Percentiles rank a stretch among this genome's conserved stretches.
phyloP scores from a whole-genome alignment of 2,113 vertebrate genomes.

The Pygoscelis antarcticus region DNA sequence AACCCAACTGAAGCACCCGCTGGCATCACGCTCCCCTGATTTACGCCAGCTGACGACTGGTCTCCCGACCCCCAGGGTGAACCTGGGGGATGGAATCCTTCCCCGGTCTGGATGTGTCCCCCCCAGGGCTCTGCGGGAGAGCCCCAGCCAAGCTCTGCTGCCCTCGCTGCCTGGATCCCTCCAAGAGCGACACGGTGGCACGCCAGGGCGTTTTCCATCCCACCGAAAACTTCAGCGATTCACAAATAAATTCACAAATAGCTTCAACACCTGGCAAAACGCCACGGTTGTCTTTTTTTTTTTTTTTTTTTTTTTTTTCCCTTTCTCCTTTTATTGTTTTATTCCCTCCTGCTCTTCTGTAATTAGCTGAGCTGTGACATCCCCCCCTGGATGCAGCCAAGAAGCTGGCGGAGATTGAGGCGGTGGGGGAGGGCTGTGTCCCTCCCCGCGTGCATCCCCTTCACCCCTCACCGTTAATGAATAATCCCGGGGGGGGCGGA shows the following conservation, averaged over 20 bases:
- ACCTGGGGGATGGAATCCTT: neutral
- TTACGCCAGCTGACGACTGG: neutral
- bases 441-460: neutral
- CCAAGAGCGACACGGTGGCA: fast-evolving
- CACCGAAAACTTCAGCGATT: neutral
- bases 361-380: neutral
- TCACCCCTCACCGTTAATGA: neutral
- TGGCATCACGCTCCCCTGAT: neutral
- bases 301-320: no score
- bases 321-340: neutral
- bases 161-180: neutral
- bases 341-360: neutral
- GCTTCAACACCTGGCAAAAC: neutral
- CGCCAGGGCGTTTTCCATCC: no score
- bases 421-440: fast-evolving
- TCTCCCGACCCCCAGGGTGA: neutral
- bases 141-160: neutral
- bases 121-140: neutral
- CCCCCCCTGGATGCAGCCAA: neutral
- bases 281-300: neutral
- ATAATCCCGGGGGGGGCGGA: neutral
- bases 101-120: neutral
- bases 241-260: neutral
- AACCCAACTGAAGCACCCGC: neutral
- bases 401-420: fast-evolving